Conservation (phyloP, 2,797 vertebrate genomes). For the Tympanoctomys barrerae region DNA sequence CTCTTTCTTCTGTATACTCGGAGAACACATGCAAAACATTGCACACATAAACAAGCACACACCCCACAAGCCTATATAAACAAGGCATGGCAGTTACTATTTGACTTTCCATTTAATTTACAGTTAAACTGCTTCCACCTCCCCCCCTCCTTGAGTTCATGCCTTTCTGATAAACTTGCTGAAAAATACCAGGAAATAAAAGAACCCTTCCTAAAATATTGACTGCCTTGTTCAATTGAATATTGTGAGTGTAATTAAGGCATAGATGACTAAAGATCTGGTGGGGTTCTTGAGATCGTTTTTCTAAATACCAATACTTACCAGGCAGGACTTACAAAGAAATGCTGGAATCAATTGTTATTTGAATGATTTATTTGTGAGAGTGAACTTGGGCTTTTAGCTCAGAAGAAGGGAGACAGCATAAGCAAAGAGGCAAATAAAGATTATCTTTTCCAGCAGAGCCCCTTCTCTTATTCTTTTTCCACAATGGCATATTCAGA, state of each 20-base stretch:
- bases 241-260: conserved; percentile 23
- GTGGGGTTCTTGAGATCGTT: neutral
- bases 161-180: conserved; percentile 5
- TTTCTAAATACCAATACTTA: conserved; percentile 31
- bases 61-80: neutral
- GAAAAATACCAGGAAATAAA: neutral
- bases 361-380: conserved; percentile 44
- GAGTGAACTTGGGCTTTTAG: neutral
- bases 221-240: neutral
- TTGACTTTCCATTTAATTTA: conserved; percentile 36
- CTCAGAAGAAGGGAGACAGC: neutral
- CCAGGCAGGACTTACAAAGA: neutral
- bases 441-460: neutral
- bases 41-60: neutral
- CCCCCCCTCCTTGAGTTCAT: neutral
- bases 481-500: neutral
- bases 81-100: neutral
- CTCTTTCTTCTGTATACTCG: neutral
- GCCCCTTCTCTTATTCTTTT: neutral
- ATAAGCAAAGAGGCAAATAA: neutral
- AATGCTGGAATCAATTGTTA: conserved; percentile 8
- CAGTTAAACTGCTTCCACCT: neutral
- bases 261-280: conserved; percentile 23
- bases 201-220: neutral
- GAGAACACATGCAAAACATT: neutral